A percentile compares a stretch with the other conserved stretches of the same genome.
Evolutionary conservation across 1,140 invertebrate genomes (phyloP).

Genomic region (Argopecten irradians): DNA sequence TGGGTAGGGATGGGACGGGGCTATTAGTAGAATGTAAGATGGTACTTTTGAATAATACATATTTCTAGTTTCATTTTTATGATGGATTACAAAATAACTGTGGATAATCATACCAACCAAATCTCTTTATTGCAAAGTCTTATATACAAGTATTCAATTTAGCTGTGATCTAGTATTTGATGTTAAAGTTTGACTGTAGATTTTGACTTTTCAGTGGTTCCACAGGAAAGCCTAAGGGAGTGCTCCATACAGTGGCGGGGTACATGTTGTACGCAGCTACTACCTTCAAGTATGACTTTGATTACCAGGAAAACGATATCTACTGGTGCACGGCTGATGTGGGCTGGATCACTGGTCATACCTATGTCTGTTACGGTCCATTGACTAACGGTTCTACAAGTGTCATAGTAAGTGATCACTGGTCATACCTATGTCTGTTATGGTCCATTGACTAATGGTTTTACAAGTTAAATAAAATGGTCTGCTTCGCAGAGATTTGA

Average conservation of each 20-base stretch:
- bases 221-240: conserved; percentile 98
- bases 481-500: too few species aligned
- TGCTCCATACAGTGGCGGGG: conserved; percentile 94
- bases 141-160: background rate
- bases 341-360: conserved; percentile 99
- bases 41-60: too few species aligned
- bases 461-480: conserved; percentile 83
- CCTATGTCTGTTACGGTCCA: conserved; percentile 96
- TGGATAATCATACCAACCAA: too few species aligned
- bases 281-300: conserved; percentile 88
- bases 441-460: conserved; percentile 94
- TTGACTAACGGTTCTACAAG: conserved; percentile 93
- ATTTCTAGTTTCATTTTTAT: too few species aligned
- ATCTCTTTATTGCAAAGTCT: too few species aligned
- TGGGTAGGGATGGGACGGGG: too few species aligned
- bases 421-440: conserved; percentile 98
- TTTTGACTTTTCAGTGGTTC: conserved; percentile 83
- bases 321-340: conserved; percentile 99
- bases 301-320: conserved; percentile 92
- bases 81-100: too few species aligned
- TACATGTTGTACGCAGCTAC: conserved; percentile 89
- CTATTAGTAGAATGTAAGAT: too few species aligned
- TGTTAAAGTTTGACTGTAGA: background rate
- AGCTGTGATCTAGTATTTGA: background rate
- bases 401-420: conserved; percentile 79